These are phyloP conservation scores for Ectemnius continuus DNA, from an alignment of 2,888 invertebrate species.

Conservation along the genomic window DNA sequence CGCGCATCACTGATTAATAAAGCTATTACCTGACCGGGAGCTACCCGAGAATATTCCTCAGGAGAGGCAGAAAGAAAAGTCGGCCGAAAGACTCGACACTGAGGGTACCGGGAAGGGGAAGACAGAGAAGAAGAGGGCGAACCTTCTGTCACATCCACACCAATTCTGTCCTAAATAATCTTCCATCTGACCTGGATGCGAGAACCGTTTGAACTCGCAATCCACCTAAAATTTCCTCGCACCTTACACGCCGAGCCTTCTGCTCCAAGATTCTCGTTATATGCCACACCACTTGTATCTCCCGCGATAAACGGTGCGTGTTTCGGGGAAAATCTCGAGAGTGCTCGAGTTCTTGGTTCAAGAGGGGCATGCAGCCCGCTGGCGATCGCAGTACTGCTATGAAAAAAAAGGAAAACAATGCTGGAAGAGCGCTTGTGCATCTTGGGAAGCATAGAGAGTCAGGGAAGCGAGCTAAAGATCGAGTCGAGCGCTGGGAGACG, in stretches of 20 bases:
- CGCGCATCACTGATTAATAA: conserved; percentile 27
- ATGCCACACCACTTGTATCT: no score
- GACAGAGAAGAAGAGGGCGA: background rate
- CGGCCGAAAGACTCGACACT: no score
- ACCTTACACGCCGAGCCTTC: no score
- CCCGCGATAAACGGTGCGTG: no score
- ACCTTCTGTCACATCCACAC: no score
- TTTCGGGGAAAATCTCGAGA: no score
- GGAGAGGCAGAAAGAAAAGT: background rate
- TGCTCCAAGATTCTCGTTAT: no score
- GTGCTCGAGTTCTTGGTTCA: conserved; percentile 9
- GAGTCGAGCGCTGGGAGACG: background rate
- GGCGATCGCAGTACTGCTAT: background rate
- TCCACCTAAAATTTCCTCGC: no score
- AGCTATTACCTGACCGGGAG: conserved; percentile 10
- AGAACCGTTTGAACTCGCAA: background rate
- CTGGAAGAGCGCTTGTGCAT: no score
- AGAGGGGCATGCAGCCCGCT: conserved; percentile 1
- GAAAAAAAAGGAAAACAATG: no score
- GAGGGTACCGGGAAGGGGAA: background rate
- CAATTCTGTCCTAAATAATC: conserved; percentile 18
- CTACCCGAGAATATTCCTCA: background rate
- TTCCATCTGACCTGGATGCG: conserved; percentile 7
- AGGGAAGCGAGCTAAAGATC: background rate
- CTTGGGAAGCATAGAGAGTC: no score